Percentiles rank a stretch among this genome's conserved stretches.
Evolutionary conservation across 2,113 vertebrate genomes (phyloP).

Genomic region (Python bivittatus): DNA sequence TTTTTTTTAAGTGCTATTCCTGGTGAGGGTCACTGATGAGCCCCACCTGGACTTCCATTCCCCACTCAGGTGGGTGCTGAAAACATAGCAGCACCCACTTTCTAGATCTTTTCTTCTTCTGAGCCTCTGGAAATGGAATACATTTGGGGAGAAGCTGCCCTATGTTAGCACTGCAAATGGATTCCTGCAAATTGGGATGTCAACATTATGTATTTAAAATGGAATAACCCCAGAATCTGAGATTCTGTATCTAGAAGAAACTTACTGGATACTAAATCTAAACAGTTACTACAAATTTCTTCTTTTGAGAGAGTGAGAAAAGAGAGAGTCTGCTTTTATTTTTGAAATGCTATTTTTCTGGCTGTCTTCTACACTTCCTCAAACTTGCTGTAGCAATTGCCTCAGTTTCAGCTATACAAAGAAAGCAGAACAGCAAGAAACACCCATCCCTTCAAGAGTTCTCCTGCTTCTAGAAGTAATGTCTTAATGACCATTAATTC

Average conservation of each 20-base stretch:
- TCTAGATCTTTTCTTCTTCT: not conserved
- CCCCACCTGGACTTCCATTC: not conserved
- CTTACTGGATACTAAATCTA: not conserved
- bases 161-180: not conserved
- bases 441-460: not conserved
- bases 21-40: not conserved
- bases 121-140: not conserved
- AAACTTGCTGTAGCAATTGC: not conserved
- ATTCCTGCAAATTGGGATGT: not conserved
- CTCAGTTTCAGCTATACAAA: not conserved
- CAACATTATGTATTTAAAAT: not conserved
- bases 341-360: not conserved
- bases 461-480: not conserved
- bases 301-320: not conserved
- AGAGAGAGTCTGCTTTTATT: not conserved
- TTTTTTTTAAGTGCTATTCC: not conserved
- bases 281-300: not conserved
- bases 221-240: not conserved
- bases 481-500: not conserved
- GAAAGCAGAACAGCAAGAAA: not conserved
- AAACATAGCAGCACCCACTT: no score
- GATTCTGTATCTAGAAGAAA: not conserved
- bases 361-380: not conserved
- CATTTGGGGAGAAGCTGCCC: not conserved
- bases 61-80: not conserved